Percentiles rank a stretch among this genome's conserved stretches.
Conservation (phyloP, 2,113 vertebrate genomes). For the Tretioscincus oriximinensis region DNA sequence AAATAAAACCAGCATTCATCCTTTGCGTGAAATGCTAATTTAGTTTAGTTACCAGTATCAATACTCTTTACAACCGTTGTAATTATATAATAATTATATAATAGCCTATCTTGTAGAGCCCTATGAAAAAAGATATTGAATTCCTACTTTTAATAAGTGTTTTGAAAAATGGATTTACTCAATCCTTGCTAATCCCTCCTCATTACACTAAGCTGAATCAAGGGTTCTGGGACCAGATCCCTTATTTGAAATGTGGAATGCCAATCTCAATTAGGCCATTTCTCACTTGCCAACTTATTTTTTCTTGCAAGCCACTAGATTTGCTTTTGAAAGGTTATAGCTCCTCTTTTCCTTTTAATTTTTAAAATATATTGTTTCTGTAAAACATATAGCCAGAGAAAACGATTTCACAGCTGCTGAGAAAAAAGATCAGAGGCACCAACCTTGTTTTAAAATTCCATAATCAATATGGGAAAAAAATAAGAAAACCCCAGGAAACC, state of each 20-base stretch:
- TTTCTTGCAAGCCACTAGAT: not conserved
- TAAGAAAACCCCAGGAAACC: slow-evolving; percentile 73
- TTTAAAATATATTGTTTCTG: slow-evolving; percentile 59
- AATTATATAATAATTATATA: too few species aligned
- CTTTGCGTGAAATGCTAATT: too few species aligned
- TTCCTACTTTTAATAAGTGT: not conserved
- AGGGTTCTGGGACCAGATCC: slow-evolving; percentile 29
- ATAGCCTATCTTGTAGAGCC: too few species aligned
- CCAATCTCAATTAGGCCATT: slow-evolving; percentile 2
- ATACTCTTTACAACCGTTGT: too few species aligned
- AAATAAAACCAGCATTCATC: too few species aligned
- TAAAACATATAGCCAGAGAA: slow-evolving; percentile 72
- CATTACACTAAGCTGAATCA: slow-evolving; percentile 28
- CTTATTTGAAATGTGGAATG: slow-evolving; percentile 19
- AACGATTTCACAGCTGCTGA: slow-evolving; percentile 70
- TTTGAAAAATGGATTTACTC: not conserved
- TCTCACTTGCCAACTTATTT: not conserved
- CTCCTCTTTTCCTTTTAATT: slow-evolving; percentile 60
- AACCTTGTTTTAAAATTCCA: slow-evolving; percentile 78
- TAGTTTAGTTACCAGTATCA: too few species aligned
- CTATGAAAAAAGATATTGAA: not conserved
- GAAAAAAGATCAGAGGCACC: slow-evolving; percentile 78
- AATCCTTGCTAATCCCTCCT: slow-evolving; percentile 5
- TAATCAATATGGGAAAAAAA: slow-evolving; percentile 76
- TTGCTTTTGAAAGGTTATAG: slow-evolving; percentile 42